Percentiles rank a stretch among this genome's conserved stretches.
These are phyloP conservation scores for Salvator merianae DNA, from an alignment of 2,113 vertebrate species.

Conservation along the genomic window DNA sequence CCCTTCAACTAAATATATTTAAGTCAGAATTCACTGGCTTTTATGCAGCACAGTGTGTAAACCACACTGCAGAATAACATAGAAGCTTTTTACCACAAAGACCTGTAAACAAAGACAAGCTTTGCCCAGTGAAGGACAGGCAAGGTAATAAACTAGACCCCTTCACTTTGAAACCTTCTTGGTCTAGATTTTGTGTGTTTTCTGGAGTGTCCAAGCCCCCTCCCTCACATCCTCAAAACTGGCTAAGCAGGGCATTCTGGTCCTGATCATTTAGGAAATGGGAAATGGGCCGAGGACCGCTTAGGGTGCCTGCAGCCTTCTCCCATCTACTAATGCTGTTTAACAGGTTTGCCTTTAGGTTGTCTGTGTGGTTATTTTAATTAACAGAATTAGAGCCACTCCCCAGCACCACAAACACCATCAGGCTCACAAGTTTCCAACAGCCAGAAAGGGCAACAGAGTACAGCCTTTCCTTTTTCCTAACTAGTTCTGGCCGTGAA, in stretches of 20 bases:
- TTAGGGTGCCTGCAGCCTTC: conserved; percentile 14
- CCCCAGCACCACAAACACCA: conserved; percentile 13
- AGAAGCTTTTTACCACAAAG: too few species aligned
- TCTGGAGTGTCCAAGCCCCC: not conserved
- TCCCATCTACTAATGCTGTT: conserved; percentile 20
- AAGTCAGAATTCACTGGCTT: too few species aligned
- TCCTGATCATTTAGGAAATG: conserved; percentile 6
- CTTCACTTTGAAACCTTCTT: not conserved
- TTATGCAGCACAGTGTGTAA: too few species aligned
- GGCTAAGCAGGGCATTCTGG: not conserved
- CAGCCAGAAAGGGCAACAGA: not conserved
- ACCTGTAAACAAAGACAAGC: too few species aligned
- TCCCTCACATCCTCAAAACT: not conserved
- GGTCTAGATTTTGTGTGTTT: not conserved
- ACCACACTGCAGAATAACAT: too few species aligned
- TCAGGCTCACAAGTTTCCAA: conserved; percentile 3
- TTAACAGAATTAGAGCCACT: conserved; percentile 26
- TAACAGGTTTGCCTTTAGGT: conserved; percentile 28
- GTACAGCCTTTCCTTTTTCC: not conserved
- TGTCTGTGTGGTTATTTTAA: conserved; percentile 28
- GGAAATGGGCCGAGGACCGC: not conserved
- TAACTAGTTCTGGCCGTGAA: not conserved
- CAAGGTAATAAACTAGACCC: too few species aligned
- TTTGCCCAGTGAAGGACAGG: too few species aligned
- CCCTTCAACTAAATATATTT: too few species aligned